Conservation (phyloP, 2,888 invertebrate genomes). For the Ephialtes manifestator region DNA sequence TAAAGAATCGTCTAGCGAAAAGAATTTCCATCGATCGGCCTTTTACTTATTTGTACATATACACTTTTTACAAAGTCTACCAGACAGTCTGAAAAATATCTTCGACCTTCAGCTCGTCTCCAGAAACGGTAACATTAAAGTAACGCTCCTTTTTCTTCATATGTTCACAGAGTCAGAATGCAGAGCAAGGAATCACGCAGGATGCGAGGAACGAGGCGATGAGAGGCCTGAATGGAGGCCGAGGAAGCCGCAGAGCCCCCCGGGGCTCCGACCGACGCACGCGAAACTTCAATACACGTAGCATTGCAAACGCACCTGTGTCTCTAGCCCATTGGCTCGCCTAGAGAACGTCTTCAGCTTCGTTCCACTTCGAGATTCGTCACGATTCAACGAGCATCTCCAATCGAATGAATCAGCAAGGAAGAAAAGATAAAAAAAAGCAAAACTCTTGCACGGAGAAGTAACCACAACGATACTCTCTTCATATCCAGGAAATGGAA, state of each 20-base stretch:
- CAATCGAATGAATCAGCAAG: slow-evolving; percentile 30
- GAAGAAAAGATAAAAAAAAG: slow-evolving; percentile 13
- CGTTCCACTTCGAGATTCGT: slow-evolving; percentile 52
- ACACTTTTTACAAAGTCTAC: slow-evolving; percentile 27
- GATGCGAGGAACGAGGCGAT: slow-evolving; percentile 80
- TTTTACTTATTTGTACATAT: slow-evolving; percentile 35
- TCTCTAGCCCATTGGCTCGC: slow-evolving; percentile 39
- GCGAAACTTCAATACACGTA: slow-evolving; percentile 63
- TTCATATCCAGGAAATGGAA: slow-evolving; percentile 49
- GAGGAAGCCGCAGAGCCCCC: slow-evolving; percentile 85
- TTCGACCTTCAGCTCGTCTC: not conserved
- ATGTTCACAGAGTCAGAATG: slow-evolving; percentile 77
- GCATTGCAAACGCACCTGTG: slow-evolving; percentile 56
- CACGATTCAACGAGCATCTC: slow-evolving; percentile 47
- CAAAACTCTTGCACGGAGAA: not conserved
- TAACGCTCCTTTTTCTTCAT: slow-evolving; percentile 34
- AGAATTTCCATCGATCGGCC: slow-evolving; percentile 28
- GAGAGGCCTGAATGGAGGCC: slow-evolving; percentile 84
- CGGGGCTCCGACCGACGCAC: slow-evolving; percentile 82
- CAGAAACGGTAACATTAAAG: slow-evolving; percentile 53
- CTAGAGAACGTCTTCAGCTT: slow-evolving; percentile 35
- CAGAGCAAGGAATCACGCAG: slow-evolving; percentile 75
- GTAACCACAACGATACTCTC: slow-evolving; percentile 31
- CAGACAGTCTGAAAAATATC: slow-evolving; percentile 21
- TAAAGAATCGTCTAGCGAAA: slow-evolving; percentile 38